phyloP scores from a whole-genome alignment of 2,888 invertebrate species.

The Euplexia lucipara region DNA sequence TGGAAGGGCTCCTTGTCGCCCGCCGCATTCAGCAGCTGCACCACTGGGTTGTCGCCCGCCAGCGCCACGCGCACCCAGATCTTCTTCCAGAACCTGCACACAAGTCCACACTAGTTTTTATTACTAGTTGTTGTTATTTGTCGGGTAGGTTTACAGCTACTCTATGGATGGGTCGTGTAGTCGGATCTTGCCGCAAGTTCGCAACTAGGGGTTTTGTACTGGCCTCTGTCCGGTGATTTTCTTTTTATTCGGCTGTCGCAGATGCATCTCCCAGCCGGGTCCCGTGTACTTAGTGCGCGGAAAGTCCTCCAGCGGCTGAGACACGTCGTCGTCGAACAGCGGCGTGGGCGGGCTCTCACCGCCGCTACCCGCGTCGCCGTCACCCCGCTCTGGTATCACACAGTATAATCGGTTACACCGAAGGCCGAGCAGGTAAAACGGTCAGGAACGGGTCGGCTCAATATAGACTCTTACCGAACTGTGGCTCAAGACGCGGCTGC shows the following conservation, averaged over 20 bases:
- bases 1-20: constrained; percentile 98
- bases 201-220: constrained; percentile 12
- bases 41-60: constrained; percentile 95
- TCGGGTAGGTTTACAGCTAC: too few species aligned
- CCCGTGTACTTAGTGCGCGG: constrained; percentile 94
- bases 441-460: neutral
- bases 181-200: too few species aligned
- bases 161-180: too few species aligned
- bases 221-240: constrained; percentile 97
- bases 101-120: too few species aligned
- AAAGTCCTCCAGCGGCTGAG: constrained; percentile 97
- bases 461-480: constrained; percentile 59
- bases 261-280: constrained; percentile 99
- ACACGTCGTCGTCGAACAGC: constrained; percentile 98
- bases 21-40: constrained; percentile 96
- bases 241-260: constrained; percentile 98
- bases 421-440: neutral
- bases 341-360: constrained; percentile 97
- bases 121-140: too few species aligned
- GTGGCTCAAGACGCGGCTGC: constrained; percentile 74
- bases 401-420: neutral
- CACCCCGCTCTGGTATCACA: constrained; percentile 60
- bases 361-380: constrained; percentile 72
- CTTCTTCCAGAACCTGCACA: constrained; percentile 98
- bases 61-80: constrained; percentile 95